phyloP scores from a whole-genome alignment of 2,113 vertebrate species.

The Melanotaenia duboulayi region DNA sequence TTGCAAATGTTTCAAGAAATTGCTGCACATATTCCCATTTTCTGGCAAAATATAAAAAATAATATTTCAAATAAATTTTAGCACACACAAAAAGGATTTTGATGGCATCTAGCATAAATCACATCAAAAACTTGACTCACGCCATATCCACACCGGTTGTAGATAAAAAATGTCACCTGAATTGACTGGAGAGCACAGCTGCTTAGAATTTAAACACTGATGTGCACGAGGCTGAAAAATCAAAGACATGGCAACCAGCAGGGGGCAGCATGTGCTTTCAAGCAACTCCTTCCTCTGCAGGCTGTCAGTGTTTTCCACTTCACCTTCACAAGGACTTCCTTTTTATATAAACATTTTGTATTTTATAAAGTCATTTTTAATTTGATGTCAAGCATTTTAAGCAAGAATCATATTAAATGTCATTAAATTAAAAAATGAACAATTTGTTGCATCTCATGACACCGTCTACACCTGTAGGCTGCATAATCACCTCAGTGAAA shows the following conservation, averaged over 20 bases:
- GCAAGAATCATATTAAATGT: background rate
- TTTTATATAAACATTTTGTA: background rate
- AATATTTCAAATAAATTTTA: too few relatives aligned
- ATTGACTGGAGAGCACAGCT: too few relatives aligned
- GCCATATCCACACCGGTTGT: background rate
- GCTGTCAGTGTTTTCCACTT: slow-evolving; percentile 21
- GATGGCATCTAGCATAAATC: too few relatives aligned
- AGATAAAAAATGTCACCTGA: background rate
- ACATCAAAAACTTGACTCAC: background rate
- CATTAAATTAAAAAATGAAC: background rate
- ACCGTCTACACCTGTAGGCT: slow-evolving; percentile 11
- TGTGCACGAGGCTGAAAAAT: background rate
- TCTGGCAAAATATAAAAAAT: too few relatives aligned
- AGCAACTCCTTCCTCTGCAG: background rate
- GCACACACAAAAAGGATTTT: too few relatives aligned
- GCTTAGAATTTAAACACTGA: background rate
- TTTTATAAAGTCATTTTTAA: background rate
- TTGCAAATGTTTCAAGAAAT: too few relatives aligned
- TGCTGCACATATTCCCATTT: too few relatives aligned
- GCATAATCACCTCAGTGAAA: slow-evolving; percentile 4
- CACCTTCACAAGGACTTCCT: slow-evolving; percentile 59
- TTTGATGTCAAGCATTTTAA: background rate
- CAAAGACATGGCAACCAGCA: slow-evolving; percentile 41
- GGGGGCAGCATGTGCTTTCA: slow-evolving; percentile 60
- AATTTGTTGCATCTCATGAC: background rate